phyloP scores from a whole-genome alignment of 2,888 invertebrate genomes.

The Stegophylla sp. region DNA sequence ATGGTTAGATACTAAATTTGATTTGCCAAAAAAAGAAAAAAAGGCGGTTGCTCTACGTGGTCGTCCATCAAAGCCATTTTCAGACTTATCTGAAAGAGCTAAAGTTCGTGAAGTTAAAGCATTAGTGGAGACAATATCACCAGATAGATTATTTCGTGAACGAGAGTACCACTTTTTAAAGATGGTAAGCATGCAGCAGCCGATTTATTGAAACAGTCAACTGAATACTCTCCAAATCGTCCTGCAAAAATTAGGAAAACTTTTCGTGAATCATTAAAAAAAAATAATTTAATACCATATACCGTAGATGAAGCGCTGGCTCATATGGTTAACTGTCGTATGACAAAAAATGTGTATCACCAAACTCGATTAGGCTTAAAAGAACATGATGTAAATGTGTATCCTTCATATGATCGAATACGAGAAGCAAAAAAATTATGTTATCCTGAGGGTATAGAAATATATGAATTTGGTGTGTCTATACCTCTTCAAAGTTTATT shows the following conservation, averaged over 20 bases:
- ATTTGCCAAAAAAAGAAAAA: too few species aligned
- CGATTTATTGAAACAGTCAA: slow-evolving; percentile 15
- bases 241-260: slow-evolving; percentile 26
- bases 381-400: not conserved
- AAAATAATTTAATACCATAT: slow-evolving; percentile 10
- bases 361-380: slow-evolving; percentile 8
- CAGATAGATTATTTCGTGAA: slow-evolving; percentile 10
- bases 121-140: slow-evolving; percentile 1
- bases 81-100: not conserved
- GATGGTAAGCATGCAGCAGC: slow-evolving; percentile 27
- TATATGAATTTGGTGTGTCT: slow-evolving; percentile 9
- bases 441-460: not conserved
- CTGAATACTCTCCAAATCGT: slow-evolving; percentile 15
- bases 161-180: slow-evolving; percentile 31
- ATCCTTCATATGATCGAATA: slow-evolving; percentile 37
- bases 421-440: slow-evolving; percentile 2
- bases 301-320: slow-evolving; percentile 23
- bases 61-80: slow-evolving; percentile 1
- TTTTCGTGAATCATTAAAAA: not conserved
- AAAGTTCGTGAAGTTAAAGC: slow-evolving; percentile 5
- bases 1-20: too few species aligned
- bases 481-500: slow-evolving; percentile 18
- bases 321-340: slow-evolving; percentile 21
- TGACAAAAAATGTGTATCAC: slow-evolving; percentile 23
- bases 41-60: not conserved